Percentiles rank a stretch among this genome's conserved stretches.
Conservation (phyloP, 2,888 invertebrate genomes). For the Sinopyrophorus schimmeli region DNA sequence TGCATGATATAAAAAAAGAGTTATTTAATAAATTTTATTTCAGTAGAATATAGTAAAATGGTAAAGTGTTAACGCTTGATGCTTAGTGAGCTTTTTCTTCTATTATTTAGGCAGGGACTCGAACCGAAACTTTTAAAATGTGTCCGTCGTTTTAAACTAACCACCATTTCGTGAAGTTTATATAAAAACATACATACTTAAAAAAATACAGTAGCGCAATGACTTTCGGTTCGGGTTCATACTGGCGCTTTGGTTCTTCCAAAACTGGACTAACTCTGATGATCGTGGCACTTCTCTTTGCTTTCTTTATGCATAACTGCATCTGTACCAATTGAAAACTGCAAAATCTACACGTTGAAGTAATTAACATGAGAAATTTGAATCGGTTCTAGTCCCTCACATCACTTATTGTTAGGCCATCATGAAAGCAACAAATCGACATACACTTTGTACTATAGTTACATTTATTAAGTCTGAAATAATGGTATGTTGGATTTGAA, state of each 20-base stretch:
- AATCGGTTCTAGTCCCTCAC: conserved; percentile 54
- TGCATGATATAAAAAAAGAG: conserved; percentile 45
- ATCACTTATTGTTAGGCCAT: too few relatives aligned
- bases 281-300: conserved; percentile 26
- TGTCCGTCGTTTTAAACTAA: conserved; percentile 25
- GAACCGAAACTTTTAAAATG: conserved; percentile 50
- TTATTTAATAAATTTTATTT: conserved; percentile 35
- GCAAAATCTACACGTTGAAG: too few relatives aligned
- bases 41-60: conserved; percentile 37
- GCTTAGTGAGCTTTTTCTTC: conserved; percentile 53
- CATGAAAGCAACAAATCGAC: too few relatives aligned
- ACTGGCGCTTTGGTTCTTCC: conserved; percentile 50
- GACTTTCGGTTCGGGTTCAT: conserved; percentile 55
- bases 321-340: conserved; percentile 4
- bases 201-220: conserved; percentile 17
- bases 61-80: conserved; percentile 48
- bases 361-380: too few relatives aligned
- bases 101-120: conserved; percentile 56
- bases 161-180: conserved; percentile 9
- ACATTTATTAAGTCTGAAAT: too few relatives aligned
- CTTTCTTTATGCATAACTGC: conserved; percentile 18
- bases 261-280: conserved; percentile 13
- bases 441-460: too few relatives aligned
- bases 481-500: too few relatives aligned
- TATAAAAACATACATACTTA: conserved; percentile 10